Percentiles rank a stretch among this genome's conserved stretches.
Conservation (phyloP, 1,140 invertebrate species). For the Calephelis virginiensis region DNA sequence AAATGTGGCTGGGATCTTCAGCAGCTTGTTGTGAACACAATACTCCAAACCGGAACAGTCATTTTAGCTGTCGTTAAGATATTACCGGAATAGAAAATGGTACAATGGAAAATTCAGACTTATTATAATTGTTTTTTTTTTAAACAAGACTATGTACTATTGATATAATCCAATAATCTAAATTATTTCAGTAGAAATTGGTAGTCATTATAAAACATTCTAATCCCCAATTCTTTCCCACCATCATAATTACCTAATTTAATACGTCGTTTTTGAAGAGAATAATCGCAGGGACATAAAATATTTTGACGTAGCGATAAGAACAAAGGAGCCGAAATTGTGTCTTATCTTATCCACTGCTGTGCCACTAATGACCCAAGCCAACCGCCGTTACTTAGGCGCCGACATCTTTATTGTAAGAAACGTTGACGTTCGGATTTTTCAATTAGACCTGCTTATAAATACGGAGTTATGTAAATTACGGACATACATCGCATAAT, state of each 20-base stretch:
- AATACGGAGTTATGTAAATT: constrained; percentile 20
- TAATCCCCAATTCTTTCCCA: constrained; percentile 29
- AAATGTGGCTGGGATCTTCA: no score
- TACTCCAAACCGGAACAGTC: no score
- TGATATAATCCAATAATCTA: no score
- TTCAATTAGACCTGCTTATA: constrained; percentile 22
- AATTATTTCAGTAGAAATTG: no score
- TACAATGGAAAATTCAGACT: no score
- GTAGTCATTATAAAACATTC: neutral
- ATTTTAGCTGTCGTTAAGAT: no score
- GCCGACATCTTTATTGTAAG: constrained; percentile 48
- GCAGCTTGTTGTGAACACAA: no score
- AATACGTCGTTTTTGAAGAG: constrained; percentile 34
- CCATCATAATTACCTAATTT: constrained; percentile 46
- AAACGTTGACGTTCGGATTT: constrained; percentile 25
- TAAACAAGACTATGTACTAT: no score
- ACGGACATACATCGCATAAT: neutral
- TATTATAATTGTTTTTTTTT: no score
- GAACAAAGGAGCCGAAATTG: constrained; percentile 53
- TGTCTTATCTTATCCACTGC: constrained; percentile 60
- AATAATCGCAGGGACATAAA: constrained; percentile 55
- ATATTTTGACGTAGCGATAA: constrained; percentile 65
- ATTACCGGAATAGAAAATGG: no score
- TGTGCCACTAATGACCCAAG: constrained; percentile 55
- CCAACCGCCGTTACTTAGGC: constrained; percentile 44